Conservation (phyloP, 2,797 vertebrate species). For the Mormyrops attenuatus region DNA sequence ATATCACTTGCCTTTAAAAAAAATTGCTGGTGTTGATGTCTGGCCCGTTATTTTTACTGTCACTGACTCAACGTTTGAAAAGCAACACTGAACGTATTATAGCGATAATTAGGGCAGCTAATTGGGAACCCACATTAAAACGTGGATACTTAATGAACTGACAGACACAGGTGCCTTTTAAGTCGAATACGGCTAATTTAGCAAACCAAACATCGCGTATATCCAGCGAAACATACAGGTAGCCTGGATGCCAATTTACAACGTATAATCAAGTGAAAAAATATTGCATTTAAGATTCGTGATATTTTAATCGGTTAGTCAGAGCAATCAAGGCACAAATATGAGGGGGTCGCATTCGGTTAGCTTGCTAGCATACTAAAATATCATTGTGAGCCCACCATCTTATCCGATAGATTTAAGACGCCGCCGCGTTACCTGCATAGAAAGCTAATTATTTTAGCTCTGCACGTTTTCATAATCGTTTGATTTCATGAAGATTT, state of each 20-base stretch:
- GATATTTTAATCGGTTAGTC: not conserved
- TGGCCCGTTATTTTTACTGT: constrained; percentile 2
- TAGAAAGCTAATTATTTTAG: constrained; percentile 1
- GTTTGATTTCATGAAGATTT: not conserved
- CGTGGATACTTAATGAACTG: not conserved
- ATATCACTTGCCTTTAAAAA: not conserved
- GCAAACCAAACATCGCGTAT: not conserved
- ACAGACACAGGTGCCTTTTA: not conserved
- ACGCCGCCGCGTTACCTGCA: not conserved
- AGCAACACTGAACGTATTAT: not conserved
- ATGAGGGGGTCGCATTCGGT: not conserved
- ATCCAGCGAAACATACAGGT: not conserved
- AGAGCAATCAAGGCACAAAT: not conserved
- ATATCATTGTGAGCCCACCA: constrained; percentile 1
- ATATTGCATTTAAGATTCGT: not conserved
- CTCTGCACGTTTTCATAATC: not conserved
- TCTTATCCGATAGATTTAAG: constrained; percentile 5
- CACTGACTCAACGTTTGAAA: not conserved
- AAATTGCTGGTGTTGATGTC: not conserved
- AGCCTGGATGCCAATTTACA: not conserved
- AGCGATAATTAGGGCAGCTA: not conserved
- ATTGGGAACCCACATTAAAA: not conserved
- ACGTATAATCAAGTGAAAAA: not conserved
- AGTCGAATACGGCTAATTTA: not conserved
- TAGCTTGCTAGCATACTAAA: constrained; percentile 2